Base-by-base conservation (phyloP, 2,888 invertebrate genomes). In the Pheosia tremula region DNA sequence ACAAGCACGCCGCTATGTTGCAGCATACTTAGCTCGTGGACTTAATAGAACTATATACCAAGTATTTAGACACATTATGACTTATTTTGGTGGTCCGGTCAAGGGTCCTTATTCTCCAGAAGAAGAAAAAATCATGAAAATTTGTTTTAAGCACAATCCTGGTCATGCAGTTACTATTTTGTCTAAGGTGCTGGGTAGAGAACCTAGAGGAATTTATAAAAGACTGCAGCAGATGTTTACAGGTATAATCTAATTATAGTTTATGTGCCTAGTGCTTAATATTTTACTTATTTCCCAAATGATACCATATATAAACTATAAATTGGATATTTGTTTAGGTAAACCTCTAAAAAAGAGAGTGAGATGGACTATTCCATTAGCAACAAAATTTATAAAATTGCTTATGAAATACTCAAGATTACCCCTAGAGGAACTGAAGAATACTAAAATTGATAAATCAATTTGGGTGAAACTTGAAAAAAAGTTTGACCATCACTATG, bases 61-160 rank as follows among this genome's bases (percentile, higher is more conserved):
- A 79, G 84, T 91, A 24, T 87, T 85, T 66, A 79, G 75, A 59
- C 83, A 88, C 68, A 71, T 90, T 56, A 65, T 84, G 39, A 71
- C 75, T 47, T 60, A 77, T 61, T 85, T 80, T 75, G 83, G 82
- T 57, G 72, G 68, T 43, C 72, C 78, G 56, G 64, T 62, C 2
- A 87, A 79, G 73, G 86, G 87, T 6, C 47, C 62, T 3, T 90
- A 86, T 68, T 74, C 82, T 9, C n/a, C 66, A 39, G 67, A 72
- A 57, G 91, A 91, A 78, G 80, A 86, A 75, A 90, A 87, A 80
- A 75, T 91, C 9, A 87, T 92, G 79, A 72, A 85, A 65, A 82
- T 88, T 37, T 89, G 88, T 71, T 82, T 86, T 58, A 70, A 75
- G 54, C 84, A 91, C 62, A 72, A 79, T 57, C 84, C 87, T 11